phyloP scores from a whole-genome alignment of 2,113 vertebrate species.

The Equus przewalskii region DNA sequence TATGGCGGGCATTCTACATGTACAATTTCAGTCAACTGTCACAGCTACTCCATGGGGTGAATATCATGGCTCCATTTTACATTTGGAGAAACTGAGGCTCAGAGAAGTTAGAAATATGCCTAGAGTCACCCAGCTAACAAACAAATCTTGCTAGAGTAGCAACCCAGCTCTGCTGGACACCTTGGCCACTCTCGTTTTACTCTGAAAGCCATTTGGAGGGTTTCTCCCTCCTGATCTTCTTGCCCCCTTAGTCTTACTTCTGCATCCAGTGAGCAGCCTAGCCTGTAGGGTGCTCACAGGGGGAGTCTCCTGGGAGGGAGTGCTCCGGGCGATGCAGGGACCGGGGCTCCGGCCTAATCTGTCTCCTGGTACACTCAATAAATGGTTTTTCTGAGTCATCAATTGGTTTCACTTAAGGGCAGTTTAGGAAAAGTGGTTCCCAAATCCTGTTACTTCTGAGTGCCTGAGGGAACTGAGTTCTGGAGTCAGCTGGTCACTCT shows the following conservation, averaged over 20 bases:
- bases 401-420: conserved; percentile 26
- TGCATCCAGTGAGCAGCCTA: background rate
- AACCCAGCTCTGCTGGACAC: no score
- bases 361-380: background rate
- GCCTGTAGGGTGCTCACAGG: background rate
- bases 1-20: accelerated
- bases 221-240: accelerated
- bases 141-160: background rate
- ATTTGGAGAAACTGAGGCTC: background rate
- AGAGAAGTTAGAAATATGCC: background rate
- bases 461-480: background rate
- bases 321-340: background rate
- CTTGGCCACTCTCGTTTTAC: background rate
- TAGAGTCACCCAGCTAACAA: background rate
- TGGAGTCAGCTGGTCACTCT: background rate
- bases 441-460: conserved; percentile 23
- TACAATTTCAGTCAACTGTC: background rate
- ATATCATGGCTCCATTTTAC: background rate
- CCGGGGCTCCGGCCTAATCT: background rate
- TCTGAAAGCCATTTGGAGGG: background rate
- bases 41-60: background rate
- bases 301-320: background rate
- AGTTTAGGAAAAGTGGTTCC: conserved; percentile 25
- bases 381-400: conserved; percentile 8
- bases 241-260: background rate